phyloP scores from a whole-genome alignment of 2,888 invertebrate species.

The Blomia tropicalis region DNA sequence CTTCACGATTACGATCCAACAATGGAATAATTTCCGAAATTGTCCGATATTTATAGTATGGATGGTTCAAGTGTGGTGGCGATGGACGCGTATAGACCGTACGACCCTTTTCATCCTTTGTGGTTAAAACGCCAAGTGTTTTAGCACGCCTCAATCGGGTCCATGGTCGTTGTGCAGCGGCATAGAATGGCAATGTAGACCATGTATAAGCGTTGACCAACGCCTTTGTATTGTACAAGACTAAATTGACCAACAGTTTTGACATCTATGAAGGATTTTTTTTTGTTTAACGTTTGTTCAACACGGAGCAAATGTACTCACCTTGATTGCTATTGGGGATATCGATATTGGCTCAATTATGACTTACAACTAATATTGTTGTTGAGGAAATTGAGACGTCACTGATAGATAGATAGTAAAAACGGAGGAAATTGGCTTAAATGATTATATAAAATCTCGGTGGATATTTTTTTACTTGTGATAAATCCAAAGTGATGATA shows the following conservation, averaged over 20 bases:
- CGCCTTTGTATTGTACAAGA: slow-evolving; percentile 16
- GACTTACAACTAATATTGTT: too few species aligned
- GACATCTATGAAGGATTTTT: slow-evolving; percentile 9
- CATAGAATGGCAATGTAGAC: slow-evolving; percentile 20
- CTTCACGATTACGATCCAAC: not conserved
- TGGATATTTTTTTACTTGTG: too few species aligned
- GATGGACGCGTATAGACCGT: slow-evolving; percentile 6
- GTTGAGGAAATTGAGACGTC: not conserved
- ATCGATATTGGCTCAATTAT: too few species aligned
- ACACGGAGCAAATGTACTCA: too few species aligned
- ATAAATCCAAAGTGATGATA: too few species aligned
- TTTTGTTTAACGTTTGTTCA: too few species aligned
- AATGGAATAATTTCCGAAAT: not conserved
- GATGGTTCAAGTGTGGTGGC: not conserved
- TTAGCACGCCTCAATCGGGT: not conserved
- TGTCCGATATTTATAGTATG: not conserved
- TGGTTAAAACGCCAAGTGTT: not conserved
- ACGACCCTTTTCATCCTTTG: slow-evolving; percentile 4
- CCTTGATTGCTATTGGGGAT: too few species aligned
- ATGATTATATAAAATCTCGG: too few species aligned
- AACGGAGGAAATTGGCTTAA: too few species aligned
- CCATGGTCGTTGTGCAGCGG: slow-evolving; percentile 17
- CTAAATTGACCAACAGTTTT: slow-evolving; percentile 18
- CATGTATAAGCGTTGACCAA: slow-evolving; percentile 20
- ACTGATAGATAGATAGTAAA: not conserved